Evolutionary conservation across 92 coral and sea anemone species (phyloP).

Genomic region (Micromussa lordhowensis): DNA sequence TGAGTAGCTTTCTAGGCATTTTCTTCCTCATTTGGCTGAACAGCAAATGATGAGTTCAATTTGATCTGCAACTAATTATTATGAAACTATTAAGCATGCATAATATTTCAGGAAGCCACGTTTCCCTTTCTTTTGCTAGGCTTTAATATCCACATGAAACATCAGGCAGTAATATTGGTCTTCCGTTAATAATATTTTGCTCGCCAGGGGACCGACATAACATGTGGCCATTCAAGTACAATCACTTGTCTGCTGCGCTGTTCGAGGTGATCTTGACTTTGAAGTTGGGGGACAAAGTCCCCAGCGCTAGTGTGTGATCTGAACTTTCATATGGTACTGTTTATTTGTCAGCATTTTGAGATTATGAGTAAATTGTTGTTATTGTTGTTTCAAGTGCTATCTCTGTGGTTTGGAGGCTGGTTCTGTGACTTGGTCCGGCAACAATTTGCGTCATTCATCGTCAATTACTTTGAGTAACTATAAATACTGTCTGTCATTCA

Average conservation of each 20-base stretch:
- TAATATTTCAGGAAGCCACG: background rate
- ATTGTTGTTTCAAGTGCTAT: background rate
- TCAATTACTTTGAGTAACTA: conserved; percentile 2
- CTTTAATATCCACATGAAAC: background rate
- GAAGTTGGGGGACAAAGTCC: background rate
- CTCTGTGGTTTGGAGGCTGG: background rate
- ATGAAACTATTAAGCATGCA: too few species aligned
- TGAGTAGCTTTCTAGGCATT: background rate
- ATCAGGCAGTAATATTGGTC: background rate
- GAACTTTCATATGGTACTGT: background rate
- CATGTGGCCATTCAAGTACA: background rate
- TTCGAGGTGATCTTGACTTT: background rate
- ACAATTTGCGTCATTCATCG: conserved; percentile 22
- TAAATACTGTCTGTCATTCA: background rate
- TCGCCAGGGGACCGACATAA: background rate
- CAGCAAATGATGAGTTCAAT: too few species aligned
- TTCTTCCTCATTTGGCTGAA: too few species aligned
- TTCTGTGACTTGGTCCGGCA: background rate
- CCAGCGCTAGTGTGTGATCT: background rate
- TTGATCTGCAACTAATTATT: too few species aligned
- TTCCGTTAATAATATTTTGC: background rate
- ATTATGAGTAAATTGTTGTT: background rate
- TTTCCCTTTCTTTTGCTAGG: background rate
- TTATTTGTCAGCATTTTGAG: background rate
- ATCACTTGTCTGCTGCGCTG: background rate